Base-by-base conservation (phyloP, 2,113 vertebrate species). In the Cottus gobio region DNA sequence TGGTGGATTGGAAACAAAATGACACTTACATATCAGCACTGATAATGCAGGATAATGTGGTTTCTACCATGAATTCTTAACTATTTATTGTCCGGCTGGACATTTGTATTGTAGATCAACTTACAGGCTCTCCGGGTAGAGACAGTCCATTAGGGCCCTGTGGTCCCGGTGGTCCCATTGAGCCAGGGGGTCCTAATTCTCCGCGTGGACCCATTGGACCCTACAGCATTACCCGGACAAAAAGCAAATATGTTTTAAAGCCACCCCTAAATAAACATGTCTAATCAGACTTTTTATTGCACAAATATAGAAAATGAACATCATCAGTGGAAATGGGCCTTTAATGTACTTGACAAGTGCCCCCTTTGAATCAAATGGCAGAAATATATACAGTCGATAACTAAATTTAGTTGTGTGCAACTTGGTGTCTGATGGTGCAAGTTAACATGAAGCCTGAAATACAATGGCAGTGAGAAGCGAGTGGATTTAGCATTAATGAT, bases 91-190 rank as follows among this genome's bases (percentile, higher is more conserved):
- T 22, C 9, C 52, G 37, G 26, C 10, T 44, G 16, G n/a, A 73
- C 15, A 30, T 60, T 9, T 37, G 7, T 16, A 28, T 34, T n/a
- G 36, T 5, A 62, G 10, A 34, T 68, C 8, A 36, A 89, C 91
- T 89, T 77, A 99, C 98, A 87, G 97, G 97, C 93, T 97, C 96
- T 79, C 98, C 98, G 0, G 98, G 97, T 86, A 99, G 95, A 86
- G 98, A 99, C 36, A 99, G 91, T 85, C 98, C 98, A 0, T 96
- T 97, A 72, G 97, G 97, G 57, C 98, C 98, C 90, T 99, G 98
- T 1, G 98, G 98, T 46, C 98, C 98, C 22, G 98, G 97, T 42
- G 96, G 97, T 80, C 98, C 98, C 93, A 98, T 96, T 36, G 96
- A 79, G 0, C 98, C 98, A 8, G 96, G 92, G 70, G 89, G 93